Evolutionary conservation across 2,888 invertebrate genomes (phyloP).

Genomic region (Copidosoma aretas): DNA sequence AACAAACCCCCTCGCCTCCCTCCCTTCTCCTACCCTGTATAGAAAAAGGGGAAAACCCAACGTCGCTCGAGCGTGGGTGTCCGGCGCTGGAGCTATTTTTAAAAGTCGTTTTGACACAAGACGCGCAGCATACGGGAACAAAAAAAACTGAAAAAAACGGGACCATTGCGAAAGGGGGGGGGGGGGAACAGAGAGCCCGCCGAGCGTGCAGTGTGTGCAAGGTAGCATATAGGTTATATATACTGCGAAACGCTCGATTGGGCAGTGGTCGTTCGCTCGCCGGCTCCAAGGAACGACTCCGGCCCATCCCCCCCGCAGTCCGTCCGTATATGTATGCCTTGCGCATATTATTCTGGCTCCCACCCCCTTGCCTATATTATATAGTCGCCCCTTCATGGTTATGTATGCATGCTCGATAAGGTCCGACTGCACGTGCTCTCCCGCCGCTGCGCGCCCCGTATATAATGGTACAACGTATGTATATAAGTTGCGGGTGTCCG

Average conservation of each 20-base stretch:
- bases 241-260: conserved; percentile 25
- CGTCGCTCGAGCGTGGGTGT: not conserved
- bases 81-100: conserved; percentile 17
- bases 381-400: not conserved
- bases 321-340: not conserved
- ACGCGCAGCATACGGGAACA: not conserved
- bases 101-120: conserved; percentile 14
- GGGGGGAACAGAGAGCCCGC: too few species aligned
- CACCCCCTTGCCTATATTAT: too few species aligned
- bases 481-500: too few species aligned
- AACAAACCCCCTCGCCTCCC: too few species aligned
- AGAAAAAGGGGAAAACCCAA: too few species aligned
- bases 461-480: too few species aligned
- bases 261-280: conserved; percentile 10
- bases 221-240: too few species aligned
- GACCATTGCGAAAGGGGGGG: too few species aligned
- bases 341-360: not conserved
- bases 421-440: too few species aligned
- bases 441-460: too few species aligned
- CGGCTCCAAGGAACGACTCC: conserved; percentile 28
- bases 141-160: not conserved
- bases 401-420: not conserved
- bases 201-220: too few species aligned
- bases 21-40: too few species aligned
- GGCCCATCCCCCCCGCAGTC: not conserved